These are phyloP conservation scores for Camelus dromedarius DNA, from an alignment of 2,113 vertebrate species.

Conservation along the genomic window DNA sequence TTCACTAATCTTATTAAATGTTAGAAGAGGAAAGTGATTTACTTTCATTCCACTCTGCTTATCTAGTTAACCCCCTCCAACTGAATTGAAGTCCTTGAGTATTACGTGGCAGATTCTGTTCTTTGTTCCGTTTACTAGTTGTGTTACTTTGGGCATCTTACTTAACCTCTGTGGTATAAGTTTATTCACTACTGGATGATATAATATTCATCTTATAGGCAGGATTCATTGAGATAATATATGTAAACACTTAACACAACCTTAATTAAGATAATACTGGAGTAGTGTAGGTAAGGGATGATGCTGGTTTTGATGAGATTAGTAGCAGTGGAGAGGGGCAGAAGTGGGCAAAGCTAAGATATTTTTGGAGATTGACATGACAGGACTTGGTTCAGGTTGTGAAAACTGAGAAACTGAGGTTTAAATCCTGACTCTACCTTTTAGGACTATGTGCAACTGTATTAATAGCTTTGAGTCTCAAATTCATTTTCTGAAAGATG, in stretches of 20 bases:
- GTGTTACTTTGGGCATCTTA: not conserved
- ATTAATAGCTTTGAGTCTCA: not conserved
- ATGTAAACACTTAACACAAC: not conserved
- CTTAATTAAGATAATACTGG: not conserved
- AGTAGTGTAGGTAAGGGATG: not conserved
- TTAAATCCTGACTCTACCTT: not conserved
- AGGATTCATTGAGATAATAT: not conserved
- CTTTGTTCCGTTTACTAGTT: constrained; percentile 6
- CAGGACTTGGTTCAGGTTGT: not conserved
- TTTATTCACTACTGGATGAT: constrained; percentile 12
- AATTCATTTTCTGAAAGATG: constrained; percentile 3
- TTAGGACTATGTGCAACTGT: not conserved
- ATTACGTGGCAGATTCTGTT: not conserved
- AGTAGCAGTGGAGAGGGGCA: not conserved
- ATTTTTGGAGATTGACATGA: not conserved
- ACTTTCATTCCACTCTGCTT: not conserved
- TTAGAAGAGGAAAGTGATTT: not conserved
- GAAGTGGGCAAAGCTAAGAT: not conserved
- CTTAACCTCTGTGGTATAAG: not conserved
- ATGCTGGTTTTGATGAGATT: constrained; percentile 24
- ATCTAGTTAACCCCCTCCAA: not conserved
- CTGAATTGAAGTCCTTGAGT: constrained; percentile 45
- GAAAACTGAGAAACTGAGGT: constrained; percentile 18
- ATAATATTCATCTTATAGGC: not conserved
- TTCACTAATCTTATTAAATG: constrained; percentile 39